Conservation (phyloP, 2,113 vertebrate species). For the Rhabdornis inornatus region DNA sequence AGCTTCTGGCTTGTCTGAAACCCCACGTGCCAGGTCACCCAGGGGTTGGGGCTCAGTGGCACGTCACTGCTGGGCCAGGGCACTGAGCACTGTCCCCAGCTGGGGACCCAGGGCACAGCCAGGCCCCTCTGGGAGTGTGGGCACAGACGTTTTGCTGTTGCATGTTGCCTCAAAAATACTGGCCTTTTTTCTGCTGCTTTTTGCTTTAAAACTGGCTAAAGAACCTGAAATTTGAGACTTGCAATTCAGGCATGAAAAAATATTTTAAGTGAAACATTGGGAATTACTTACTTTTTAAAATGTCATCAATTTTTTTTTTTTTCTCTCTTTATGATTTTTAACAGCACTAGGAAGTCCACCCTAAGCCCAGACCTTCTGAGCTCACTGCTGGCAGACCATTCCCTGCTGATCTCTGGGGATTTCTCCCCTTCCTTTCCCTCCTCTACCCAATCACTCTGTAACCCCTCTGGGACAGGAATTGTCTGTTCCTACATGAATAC, state of each 20-base stretch:
- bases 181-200: not conserved
- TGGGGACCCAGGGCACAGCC: not conserved
- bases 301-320: not conserved
- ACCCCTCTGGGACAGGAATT: not conserved
- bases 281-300: not conserved
- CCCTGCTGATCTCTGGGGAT: not conserved
- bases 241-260: not conserved
- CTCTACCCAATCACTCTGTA: not conserved
- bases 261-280: not conserved
- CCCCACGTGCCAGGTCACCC: not conserved
- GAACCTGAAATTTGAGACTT: not conserved
- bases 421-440: not conserved
- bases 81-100: not conserved
- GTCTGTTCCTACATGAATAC: not conserved
- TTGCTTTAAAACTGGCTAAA: not conserved
- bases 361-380: not conserved
- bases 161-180: not conserved
- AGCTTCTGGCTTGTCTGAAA: conserved; percentile 32
- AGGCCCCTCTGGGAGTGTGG: not conserved
- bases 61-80: not conserved
- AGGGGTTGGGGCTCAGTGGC: not conserved
- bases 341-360: not conserved
- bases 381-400: not conserved
- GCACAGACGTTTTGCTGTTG: not conserved
- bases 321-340: not conserved